Base-by-base conservation (phyloP, 2,888 invertebrate species). In the Tenthredo notha region DNA sequence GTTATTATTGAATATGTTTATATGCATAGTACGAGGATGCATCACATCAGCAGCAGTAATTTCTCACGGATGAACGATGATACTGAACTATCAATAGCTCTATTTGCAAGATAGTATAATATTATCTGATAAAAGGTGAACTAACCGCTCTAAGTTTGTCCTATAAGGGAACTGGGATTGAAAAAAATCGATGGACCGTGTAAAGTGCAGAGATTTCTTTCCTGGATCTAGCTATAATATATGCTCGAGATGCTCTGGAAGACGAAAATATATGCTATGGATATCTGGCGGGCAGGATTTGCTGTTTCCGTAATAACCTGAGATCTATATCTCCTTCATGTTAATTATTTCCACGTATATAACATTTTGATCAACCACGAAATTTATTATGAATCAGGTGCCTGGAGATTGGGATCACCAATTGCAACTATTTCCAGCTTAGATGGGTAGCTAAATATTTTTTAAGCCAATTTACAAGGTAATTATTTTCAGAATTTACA, bases 131-230 rank as follows among this genome's bases (percentile, higher is more conserved):
- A 37, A 25, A 80, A 25, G 15, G 25, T 37, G 10, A 61, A 80
- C 37, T 25, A 21, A 40, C n/a, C 12, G 21, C 18, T 40, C 2
- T 4, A 40, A 12, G 37, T 80, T 37, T 40, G 12, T 40, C 54
- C 21, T 25, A 10, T 61, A 58, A 61, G 33, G 40, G 61, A 80
- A 40, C 58, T 12, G 61, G 18, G 40, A 61, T 61, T 15, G 58
- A 37, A 80, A 67, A 80, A 61, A 80, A 61, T 80, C 61, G 40
- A 58, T 61, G 40, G 61, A 21, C 12, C 25, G 37, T 80, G 15
- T 37, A 21, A 80, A 61, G 33, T 21, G 33, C 37, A 37, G 21
- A 40, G 40, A 54, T 54, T 33, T 50, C 15, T 40, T 21, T 10
- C 54, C n/a, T 4, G 33, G 29, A 33, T 77, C 15, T 18, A 50